Evolutionary conservation across 2,113 vertebrate genomes (phyloP).

Genomic region (Puffinus mauretanicus): DNA sequence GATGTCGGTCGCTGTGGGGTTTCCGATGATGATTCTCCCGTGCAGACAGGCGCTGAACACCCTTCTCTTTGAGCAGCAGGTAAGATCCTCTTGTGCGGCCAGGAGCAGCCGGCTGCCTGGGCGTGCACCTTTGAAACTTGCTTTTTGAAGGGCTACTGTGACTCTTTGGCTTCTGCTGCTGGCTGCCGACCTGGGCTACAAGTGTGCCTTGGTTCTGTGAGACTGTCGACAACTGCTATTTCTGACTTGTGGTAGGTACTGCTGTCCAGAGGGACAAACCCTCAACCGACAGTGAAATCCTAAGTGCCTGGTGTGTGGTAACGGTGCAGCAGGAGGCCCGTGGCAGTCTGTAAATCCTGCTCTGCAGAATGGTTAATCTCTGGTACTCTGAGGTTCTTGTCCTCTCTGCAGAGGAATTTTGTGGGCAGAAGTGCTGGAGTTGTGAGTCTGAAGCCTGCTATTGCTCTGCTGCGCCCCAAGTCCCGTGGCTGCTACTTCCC

Average conservation of each 20-base stretch:
- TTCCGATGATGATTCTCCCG: conserved; percentile 98
- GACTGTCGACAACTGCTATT: background rate
- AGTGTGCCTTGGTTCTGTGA: background rate
- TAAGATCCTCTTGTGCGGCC: conserved; percentile 36
- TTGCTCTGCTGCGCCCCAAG: background rate
- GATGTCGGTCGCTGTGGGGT: conserved; percentile 97
- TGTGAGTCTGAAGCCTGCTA: background rate
- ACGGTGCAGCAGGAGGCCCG: background rate
- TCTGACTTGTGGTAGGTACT: background rate
- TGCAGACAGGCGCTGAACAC: conserved; percentile 97
- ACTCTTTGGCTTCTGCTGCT: background rate
- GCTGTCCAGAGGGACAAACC: background rate
- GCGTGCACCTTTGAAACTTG: background rate
- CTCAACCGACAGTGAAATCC: background rate
- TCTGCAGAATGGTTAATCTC: background rate
- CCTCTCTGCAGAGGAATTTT: background rate
- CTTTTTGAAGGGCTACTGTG: background rate
- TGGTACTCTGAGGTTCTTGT: background rate
- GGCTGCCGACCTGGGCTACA: background rate
- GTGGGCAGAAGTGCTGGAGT: background rate
- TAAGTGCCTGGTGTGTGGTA: background rate
- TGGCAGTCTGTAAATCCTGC: background rate
- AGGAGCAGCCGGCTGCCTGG: background rate
- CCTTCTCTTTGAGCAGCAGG: conserved; percentile 97
- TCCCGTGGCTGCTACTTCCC: background rate